Conservation (phyloP, 2,113 vertebrate genomes). For the Microtus pennsylvanicus region DNA sequence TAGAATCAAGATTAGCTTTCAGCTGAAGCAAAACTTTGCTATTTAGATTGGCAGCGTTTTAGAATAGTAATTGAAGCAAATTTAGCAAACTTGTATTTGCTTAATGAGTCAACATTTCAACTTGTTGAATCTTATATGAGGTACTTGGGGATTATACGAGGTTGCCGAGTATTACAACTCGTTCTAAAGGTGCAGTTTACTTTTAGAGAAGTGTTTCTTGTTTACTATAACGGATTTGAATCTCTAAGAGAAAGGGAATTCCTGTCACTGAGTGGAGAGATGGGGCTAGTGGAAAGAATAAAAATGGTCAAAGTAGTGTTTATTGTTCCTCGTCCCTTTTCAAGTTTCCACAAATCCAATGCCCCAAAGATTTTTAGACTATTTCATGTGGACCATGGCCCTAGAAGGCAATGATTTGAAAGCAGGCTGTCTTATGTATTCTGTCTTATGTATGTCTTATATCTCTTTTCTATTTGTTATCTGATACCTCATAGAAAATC, state of each 20-base stretch:
- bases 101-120: slow-evolving; percentile 42
- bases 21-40: slow-evolving; percentile 2
- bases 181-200: slow-evolving; percentile 18
- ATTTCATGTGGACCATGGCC: background rate
- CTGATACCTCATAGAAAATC: background rate
- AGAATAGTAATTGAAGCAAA: slow-evolving; percentile 3
- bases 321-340: slow-evolving; percentile 10
- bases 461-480: background rate
- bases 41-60: slow-evolving; percentile 45
- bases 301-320: background rate
- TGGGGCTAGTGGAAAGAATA: background rate
- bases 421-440: background rate
- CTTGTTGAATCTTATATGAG: slow-evolving; percentile 12
- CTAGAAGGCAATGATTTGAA: slow-evolving; percentile 43
- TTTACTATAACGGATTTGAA: background rate
- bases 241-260: slow-evolving; percentile 52
- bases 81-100: slow-evolving; percentile 56
- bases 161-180: background rate
- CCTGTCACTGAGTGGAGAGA: background rate
- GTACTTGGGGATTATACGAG: background rate
- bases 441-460: no score
- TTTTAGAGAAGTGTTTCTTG: slow-evolving; percentile 32
- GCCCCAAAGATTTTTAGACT: background rate
- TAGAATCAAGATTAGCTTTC: background rate
- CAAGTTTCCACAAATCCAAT: background rate